Base-by-base conservation (phyloP, 1,140 invertebrate genomes). In the Zaprionus kolodkinae region DNA sequence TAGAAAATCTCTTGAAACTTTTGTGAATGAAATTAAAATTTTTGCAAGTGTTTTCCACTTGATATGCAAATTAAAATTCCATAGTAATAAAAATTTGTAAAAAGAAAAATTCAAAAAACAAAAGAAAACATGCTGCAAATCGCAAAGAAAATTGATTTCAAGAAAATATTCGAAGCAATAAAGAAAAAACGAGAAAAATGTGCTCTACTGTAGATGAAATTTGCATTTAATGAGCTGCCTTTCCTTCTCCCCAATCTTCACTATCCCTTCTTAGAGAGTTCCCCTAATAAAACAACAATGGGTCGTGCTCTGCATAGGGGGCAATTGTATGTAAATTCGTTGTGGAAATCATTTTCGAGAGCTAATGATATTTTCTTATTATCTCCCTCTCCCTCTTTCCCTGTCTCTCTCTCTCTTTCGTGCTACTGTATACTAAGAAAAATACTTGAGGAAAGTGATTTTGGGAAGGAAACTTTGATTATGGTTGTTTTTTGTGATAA, bases 141-240 rank as follows among this genome's bases (percentile, higher is more conserved):
- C 45, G 21, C 45, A 12, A 25, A 17, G 17, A 11, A 61, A 82
- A 72, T 73, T 74, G 78, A 80, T 81, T 85, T 70, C 17, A 78
- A 63, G 17, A 76, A 67, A 70, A 56, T 61, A 65, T 65, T 55
- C 35, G 27, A 66, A 57, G 54, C 17, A 50, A 50, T 25, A 33
- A 78, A 43, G 27, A 86, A 66, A 43, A 35, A 86, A 66, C 10
- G 11, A 21, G 1, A 50, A 62, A 59, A 79, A 57, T 76, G 56
- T 45, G 63, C 54, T 69, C 17, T 56, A 21, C 27, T 73, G 67
- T 40, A 65, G 52, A 48, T 40, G 68, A 87, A 80, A 87, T 88
- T 83, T 88, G 77, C 84, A 87, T 88, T 80, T 87, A 84, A 87
- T 87, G 84, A 84, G 84, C 74, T 82, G 74, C 45, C 59, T 45